Base-by-base conservation (phyloP, 2,797 vertebrate species). In the Poeciliopsis gracilis region DNA sequence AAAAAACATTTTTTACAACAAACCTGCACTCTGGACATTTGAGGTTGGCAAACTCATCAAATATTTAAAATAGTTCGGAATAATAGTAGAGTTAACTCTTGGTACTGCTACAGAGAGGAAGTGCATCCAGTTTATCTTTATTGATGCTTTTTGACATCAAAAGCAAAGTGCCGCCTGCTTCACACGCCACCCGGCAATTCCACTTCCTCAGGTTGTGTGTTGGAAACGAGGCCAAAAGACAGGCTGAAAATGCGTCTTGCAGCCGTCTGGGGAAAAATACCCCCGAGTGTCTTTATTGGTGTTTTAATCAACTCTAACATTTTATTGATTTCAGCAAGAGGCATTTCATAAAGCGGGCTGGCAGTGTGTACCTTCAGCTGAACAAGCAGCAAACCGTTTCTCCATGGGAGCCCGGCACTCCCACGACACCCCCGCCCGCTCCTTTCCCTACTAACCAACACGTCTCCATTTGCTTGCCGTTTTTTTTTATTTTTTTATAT, bases 271-370 rank as follows among this genome's bases (percentile, higher is more conserved):
- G 74, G 82, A 90, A 78, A 90, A 82, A 88, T 78, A 83, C 90
- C 86, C 91, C 69, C 0, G 76, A 84, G 91, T 88, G 90, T 90
- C 87, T 90, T 93, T 91, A 92, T 92, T 89, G 88, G 82, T 93
- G 90, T 93, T 93, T 93, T 93, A 94, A 94, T 94, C 91, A 92
- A 92, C 83, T 91, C 90, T 70, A 92, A 91, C 87, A 89, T 90
- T 91, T 93, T 91, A 94, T 94, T 73, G 91, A 93, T 93, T 90
- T 87, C 84, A 77, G 85, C 86, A 80, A 91, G 87, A 90, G 89
- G 89, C 90, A 89, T 93, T 93, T 93, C 89, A 93, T 93, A 92
- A 93, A 90, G 67, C 87, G 82, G 86, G 89, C 86, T 90, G 90
- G 83, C 87, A 79, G 74, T 84, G 87, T 88, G 88, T 89, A 86